phyloP scores from a whole-genome alignment of 2,113 vertebrate species.

The Sphaerodactylus townsendi region DNA sequence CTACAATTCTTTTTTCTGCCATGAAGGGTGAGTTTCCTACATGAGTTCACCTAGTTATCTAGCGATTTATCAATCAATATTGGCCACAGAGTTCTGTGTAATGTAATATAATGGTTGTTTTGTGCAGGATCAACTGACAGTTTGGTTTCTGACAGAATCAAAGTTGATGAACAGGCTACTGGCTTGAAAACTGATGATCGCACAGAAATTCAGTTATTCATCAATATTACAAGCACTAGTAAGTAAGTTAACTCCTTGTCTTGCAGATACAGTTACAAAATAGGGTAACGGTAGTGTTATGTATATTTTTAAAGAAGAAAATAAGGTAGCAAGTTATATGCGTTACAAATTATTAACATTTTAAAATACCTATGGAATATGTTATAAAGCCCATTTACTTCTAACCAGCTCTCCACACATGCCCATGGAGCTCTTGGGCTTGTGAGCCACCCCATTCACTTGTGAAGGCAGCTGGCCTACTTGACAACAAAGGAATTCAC shows the following conservation, averaged over 20 bases:
- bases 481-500: not conserved
- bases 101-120: slow-evolving; percentile 13
- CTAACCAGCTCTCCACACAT: too few relatives aligned
- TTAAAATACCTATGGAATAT: not conserved
- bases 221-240: slow-evolving; percentile 33
- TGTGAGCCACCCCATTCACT: not conserved
- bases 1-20: slow-evolving; percentile 40
- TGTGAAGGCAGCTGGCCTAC: not conserved
- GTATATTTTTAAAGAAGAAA: not conserved
- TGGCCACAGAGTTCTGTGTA: not conserved
- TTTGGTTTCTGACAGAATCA: slow-evolving; percentile 18
- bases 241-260: not conserved
- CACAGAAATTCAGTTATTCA: slow-evolving; percentile 65
- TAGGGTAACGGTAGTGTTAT: not conserved
- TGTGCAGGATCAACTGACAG: slow-evolving; percentile 28
- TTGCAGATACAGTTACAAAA: not conserved
- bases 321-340: not conserved
- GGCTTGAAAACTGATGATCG: not conserved
- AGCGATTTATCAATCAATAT: not conserved
- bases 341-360: not conserved
- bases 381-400: not conserved
- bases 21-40: slow-evolving; percentile 45
- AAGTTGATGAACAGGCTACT: not conserved
- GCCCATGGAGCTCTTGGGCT: too few relatives aligned
- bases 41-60: not conserved